Evolutionary conservation across 2,888 invertebrate genomes (phyloP).

Genomic region (Agrotis exclamationis): DNA sequence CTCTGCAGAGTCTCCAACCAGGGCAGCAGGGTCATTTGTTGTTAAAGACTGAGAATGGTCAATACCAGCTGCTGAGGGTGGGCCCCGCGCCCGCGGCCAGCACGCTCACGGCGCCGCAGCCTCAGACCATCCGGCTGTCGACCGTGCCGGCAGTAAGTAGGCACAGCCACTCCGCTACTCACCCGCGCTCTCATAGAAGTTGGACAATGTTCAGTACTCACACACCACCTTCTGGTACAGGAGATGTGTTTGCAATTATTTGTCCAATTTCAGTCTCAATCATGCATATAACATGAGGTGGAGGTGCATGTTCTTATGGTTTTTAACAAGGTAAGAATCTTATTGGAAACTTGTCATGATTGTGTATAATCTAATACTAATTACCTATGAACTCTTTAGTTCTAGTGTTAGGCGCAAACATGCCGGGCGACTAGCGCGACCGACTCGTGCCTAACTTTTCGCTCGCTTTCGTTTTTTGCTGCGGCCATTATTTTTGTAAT

Average conservation of each 20-base stretch:
- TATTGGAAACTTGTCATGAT: conserved; percentile 69
- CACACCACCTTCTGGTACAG: conserved; percentile 40
- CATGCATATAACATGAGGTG: conserved; percentile 85
- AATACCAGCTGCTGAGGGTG: conserved; percentile 97
- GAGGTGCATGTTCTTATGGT: conserved; percentile 83
- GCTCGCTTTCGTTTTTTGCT: conserved; percentile 54
- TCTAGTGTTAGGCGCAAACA: conserved; percentile 66
- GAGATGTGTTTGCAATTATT: conserved; percentile 58
- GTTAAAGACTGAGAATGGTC: conserved; percentile 99
- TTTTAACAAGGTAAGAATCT: conserved; percentile 83
- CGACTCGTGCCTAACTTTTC: conserved; percentile 20
- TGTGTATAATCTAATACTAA: conserved; percentile 71
- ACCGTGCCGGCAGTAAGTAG: conserved; percentile 97
- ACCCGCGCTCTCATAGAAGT: conserved; percentile 55
- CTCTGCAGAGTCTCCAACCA: conserved; percentile 96
- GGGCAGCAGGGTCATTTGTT: conserved; percentile 97
- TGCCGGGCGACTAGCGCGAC: conserved; percentile 24
- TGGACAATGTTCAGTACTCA: conserved; percentile 60
- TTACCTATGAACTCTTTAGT: conserved; percentile 54
- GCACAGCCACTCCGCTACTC: conserved; percentile 84
- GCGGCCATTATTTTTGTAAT: conserved; percentile 30
- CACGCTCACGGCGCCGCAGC: conserved; percentile 91
- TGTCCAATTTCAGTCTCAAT: conserved; percentile 78
- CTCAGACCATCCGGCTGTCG: conserved; percentile 96
- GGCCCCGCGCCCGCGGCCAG: conserved; percentile 94